These are phyloP conservation scores for Iguana delicatissima DNA, from an alignment of 2,797 vertebrate genomes.

Conservation along the genomic window DNA sequence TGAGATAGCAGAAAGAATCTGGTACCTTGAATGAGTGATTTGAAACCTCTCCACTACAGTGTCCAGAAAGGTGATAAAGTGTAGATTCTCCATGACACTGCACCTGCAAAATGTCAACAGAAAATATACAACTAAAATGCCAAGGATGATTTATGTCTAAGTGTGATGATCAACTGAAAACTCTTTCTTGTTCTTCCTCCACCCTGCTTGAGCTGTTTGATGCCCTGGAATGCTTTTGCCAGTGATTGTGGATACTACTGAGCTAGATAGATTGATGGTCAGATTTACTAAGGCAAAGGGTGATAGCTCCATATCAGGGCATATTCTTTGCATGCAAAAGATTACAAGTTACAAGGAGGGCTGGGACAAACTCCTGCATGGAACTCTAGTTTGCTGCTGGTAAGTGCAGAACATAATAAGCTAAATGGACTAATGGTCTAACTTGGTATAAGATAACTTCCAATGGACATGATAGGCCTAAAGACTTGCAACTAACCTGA, in stretches of 20 bases:
- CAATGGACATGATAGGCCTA: neutral
- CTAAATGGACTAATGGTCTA: neutral
- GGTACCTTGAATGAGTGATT: conserved; percentile 81
- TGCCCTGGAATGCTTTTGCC: neutral
- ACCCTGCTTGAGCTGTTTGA: no score
- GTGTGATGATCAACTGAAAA: neutral
- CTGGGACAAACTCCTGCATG: neutral
- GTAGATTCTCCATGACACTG: conserved; percentile 82
- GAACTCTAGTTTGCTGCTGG: neutral
- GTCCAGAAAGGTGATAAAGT: conserved; percentile 75
- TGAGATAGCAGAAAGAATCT: conserved; percentile 68
- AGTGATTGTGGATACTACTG: neutral
- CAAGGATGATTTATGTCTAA: neutral
- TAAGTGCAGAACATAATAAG: neutral
- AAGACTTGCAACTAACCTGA: conserved; percentile 74
- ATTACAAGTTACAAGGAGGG: neutral
- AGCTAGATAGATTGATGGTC: no score
- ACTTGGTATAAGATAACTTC: no score
- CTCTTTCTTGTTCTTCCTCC: neutral
- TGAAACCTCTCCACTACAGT: conserved; percentile 79
- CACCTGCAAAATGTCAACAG: conserved; percentile 82
- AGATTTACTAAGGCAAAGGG: no score
- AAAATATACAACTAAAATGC: conserved; percentile 20
- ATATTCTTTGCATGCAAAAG: no score
- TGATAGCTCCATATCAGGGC: no score